Percentiles rank a stretch among this genome's conserved stretches.
phyloP scores from a whole-genome alignment of 1,140 invertebrate species.

The Rhagoletis zephyria region DNA sequence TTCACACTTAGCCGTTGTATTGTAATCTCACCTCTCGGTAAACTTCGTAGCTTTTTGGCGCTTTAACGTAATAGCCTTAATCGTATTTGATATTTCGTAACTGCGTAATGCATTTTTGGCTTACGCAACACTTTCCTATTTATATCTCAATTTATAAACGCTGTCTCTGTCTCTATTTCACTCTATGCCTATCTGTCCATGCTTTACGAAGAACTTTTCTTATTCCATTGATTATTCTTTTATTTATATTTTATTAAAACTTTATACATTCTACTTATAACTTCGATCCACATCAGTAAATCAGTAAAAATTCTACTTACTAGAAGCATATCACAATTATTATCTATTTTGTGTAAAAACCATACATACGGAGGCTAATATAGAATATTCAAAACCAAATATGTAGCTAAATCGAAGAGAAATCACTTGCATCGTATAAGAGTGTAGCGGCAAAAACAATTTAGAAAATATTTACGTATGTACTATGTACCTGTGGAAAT shows the following conservation, averaged over 20 bases:
- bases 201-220: constrained; percentile 18
- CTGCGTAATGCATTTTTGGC: background rate
- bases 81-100: background rate
- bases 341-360: background rate
- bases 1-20: background rate
- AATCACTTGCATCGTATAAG: constrained; percentile 10
- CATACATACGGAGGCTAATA: background rate
- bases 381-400: background rate
- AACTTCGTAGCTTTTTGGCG: constrained; percentile 2
- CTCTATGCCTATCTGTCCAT: background rate
- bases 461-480: background rate
- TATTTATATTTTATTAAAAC: background rate
- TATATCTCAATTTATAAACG: background rate
- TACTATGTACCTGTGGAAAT: background rate
- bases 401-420: background rate
- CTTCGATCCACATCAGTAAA: constrained; percentile 55
- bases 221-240: constrained; percentile 21
- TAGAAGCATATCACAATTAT: constrained; percentile 13
- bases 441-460: background rate
- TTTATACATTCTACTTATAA: constrained; percentile 35
- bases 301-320: constrained; percentile 58
- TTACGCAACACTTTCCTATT: constrained; percentile 4
- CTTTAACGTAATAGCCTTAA: background rate
- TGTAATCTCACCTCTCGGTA: constrained; percentile 21
- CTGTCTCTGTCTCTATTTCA: constrained; percentile 11